Base-by-base conservation (phyloP, 2,797 vertebrate species). In the Spatula clypeata region DNA sequence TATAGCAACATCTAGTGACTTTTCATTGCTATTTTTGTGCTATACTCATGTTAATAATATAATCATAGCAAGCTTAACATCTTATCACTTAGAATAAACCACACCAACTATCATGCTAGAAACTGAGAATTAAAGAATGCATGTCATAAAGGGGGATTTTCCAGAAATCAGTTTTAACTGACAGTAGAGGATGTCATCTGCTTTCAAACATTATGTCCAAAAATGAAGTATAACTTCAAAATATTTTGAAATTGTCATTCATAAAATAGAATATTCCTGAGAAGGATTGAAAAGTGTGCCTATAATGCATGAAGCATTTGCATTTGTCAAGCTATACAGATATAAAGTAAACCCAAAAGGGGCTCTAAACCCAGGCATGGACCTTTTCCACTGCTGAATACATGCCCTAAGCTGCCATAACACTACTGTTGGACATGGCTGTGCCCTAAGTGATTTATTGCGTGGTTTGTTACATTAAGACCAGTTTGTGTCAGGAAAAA, bases 1-100 rank as follows among this genome's bases (percentile, higher is more conserved):
- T 75, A 91, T 70, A 90, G 83, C 94, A 88, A 88, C 51, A 2
- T 86, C 86, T 79, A 73, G 85, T 65, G 73, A 83, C 77, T 72
- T 92, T 88, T 81, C 42, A 36, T 91, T 79, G 82, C 80, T 92
- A 38, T 65, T 93, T 73, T 72, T 42, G 9, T 86, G 66, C 90
- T 88, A 71, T 51, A 91, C 21, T 55, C 53, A 42, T 66, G 42
- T 85, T 94, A 94, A 88, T 82, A 88, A 51, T 42, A 51, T 79
- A 91, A 76, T 82, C 70, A 62, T 75, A 84, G 27, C 29, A 40
- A 51, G 27, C 18, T 69, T 88, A 82, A 40, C 47, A 47, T 70
- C 45, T 61, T 57, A 67, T n/a, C 62, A n/a, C 29, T 61, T 61
- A 79, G 66, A 67, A 71, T 87, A 73, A 83, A 62, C 57, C 51